Evolutionary conservation across 1,140 invertebrate species (phyloP).

Genomic region (Hyphantria cunea): DNA sequence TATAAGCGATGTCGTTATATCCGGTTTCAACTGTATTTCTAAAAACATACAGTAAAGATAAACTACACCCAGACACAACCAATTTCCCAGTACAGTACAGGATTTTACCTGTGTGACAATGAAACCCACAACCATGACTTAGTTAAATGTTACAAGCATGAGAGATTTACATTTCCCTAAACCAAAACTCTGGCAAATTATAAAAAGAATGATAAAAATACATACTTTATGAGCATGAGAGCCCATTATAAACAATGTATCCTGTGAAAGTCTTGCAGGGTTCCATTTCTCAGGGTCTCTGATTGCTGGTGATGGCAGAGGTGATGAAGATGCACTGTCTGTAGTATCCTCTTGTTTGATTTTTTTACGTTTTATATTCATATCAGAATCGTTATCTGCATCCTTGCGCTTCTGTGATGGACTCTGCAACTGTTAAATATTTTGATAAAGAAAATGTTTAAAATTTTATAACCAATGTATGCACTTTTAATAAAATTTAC

Average conservation of each 20-base stretch:
- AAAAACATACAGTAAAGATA: too few species aligned
- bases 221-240: conserved; percentile 88
- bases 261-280: conserved; percentile 85
- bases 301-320: conserved; percentile 54
- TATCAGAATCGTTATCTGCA: conserved; percentile 83
- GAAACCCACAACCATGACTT: too few species aligned
- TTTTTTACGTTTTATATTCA: conserved; percentile 75
- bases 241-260: conserved; percentile 91
- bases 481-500: neutral
- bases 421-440: conserved; percentile 81
- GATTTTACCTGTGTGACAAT: too few species aligned
- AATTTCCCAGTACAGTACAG: too few species aligned
- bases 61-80: too few species aligned
- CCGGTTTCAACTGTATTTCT: too few species aligned
- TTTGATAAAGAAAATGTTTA: neutral
- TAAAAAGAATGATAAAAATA: too few species aligned
- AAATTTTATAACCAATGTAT: neutral
- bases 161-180: too few species aligned
- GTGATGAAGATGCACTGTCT: conserved; percentile 58
- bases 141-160: too few species aligned
- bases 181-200: too few species aligned
- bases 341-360: conserved; percentile 67
- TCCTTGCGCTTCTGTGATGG: conserved; percentile 84
- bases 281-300: conserved; percentile 86
- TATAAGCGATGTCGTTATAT: too few species aligned